A percentile compares a stretch with the other conserved stretches of the same genome.
These are phyloP conservation scores for Tachina grossa DNA, from an alignment of 2,888 invertebrate genomes.

Conservation along the genomic window DNA sequence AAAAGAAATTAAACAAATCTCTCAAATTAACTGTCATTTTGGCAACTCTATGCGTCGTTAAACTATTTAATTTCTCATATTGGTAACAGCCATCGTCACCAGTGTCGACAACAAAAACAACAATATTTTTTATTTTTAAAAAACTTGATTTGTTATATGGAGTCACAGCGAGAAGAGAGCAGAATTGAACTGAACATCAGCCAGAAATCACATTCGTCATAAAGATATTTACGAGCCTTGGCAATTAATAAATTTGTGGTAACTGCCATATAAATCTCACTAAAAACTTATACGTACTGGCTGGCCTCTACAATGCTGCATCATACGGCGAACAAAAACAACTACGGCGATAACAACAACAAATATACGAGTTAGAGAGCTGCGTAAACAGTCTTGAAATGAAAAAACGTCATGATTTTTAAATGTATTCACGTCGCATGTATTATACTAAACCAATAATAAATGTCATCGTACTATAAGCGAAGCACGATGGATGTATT, in stretches of 20 bases:
- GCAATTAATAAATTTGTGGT: conserved; percentile 81
- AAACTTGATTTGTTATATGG: conserved; percentile 65
- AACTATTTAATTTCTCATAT: conserved; percentile 59
- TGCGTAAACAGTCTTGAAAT: no score
- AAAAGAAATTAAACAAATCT: not conserved
- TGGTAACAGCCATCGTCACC: conserved; percentile 59
- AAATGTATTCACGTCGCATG: no score
- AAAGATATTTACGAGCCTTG: conserved; percentile 79
- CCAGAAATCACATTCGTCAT: conserved; percentile 77
- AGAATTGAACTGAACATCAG: conserved; percentile 62
- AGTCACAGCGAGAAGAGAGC: conserved; percentile 63
- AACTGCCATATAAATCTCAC: conserved; percentile 75
- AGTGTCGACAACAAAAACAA: conserved; percentile 27
- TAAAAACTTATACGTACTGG: conserved; percentile 60
- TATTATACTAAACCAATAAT: no score
- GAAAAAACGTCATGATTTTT: no score
- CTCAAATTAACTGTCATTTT: not conserved
- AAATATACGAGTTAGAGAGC: not conserved
- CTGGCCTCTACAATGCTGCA: conserved; percentile 45
- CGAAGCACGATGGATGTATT: no score
- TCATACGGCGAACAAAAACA: not conserved
- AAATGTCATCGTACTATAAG: no score
- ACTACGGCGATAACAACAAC: conserved; percentile 8
- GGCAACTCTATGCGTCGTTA: conserved; percentile 68
- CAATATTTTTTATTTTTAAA: conserved; percentile 54